Evolutionary conservation across 1,140 invertebrate genomes (phyloP), one percentile per base, ranked within the genome.

Genomic region (Drosophila sulfurigaster): DNA sequence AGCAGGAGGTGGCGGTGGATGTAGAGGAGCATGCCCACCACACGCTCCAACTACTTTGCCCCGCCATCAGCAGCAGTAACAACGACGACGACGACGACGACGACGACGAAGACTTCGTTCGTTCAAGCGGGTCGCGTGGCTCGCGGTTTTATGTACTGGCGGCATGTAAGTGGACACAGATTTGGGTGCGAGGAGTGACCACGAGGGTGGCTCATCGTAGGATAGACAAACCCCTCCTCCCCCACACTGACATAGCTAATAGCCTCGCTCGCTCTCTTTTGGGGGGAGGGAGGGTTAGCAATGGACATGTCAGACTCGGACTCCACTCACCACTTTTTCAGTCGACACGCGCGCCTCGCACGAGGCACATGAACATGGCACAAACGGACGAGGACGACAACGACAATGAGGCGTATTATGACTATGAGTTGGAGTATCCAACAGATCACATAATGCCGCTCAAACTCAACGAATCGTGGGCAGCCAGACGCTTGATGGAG

Each of bases 391-490:
- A 57, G 62, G 60, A 70, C 69, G 59, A 69, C 38, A 25, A 66
- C 51, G 49, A 66, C 38, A 57, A 8, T 10, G 43, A 28, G 28
- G 35, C 16, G 20, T 52, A 52, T 30, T 59, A 46, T 32, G 52
- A 77, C 35, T 32, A 57, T 15, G 74, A 67, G 46, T 52, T 15
- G 62, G 76, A 48, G 10, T 62, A 58, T 25, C 11, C 43, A 20
- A 66, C 80, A 28, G 83, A 81, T 70, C 79, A 79, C n/a, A 78
- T 93, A 16, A 83, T 94, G 41, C 94, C 94, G 2, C 75, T 94
- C 41, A 93, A 94, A 79, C 91, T 93, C 13, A 93, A 94, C 79
- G 93, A 93, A 64, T 94, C 94, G 2, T 94, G 94, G 94, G 93
- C 93, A n/a, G 93, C 93, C 28, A 91, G 93, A 73, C 93, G 93